These are phyloP conservation scores for Andrena bicolor DNA, from an alignment of 2,888 invertebrate genomes.

Conservation along the genomic window DNA sequence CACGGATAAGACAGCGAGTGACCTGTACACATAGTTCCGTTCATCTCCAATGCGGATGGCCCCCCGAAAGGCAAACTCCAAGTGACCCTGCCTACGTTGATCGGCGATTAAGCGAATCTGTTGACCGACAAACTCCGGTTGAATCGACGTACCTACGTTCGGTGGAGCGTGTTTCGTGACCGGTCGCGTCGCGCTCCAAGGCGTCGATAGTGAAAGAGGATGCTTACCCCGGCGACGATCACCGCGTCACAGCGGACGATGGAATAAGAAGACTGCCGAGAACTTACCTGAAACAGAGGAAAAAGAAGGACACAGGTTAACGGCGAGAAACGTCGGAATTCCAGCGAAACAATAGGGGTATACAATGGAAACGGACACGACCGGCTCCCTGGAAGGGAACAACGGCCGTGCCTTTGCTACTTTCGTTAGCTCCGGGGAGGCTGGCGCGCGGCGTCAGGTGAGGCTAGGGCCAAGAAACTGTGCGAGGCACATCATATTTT, in stretches of 20 bases:
- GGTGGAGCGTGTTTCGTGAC: background rate
- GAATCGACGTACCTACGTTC: background rate
- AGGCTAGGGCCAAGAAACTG: constrained; percentile 40
- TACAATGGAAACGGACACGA: constrained; percentile 24
- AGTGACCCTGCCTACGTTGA: too few relatives aligned
- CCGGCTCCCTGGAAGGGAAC: constrained; percentile 19
- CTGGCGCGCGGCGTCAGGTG: constrained; percentile 34
- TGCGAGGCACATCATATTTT: constrained; percentile 74
- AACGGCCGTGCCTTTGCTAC: constrained; percentile 20
- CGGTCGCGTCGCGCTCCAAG: constrained; percentile 18
- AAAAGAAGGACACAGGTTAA: constrained; percentile 45
- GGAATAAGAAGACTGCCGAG: background rate
- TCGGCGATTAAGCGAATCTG: background rate
- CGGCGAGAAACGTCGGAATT: constrained; percentile 36
- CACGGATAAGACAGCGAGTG: background rate
- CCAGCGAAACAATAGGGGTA: constrained; percentile 10
- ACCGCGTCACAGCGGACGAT: background rate
- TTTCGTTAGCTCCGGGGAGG: constrained; percentile 25
- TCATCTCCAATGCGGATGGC: background rate
- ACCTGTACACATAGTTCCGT: background rate
- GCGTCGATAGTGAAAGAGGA: constrained; percentile 12
- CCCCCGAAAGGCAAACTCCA: background rate
- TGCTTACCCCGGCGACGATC: constrained; percentile 14
- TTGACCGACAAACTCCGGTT: constrained; percentile 9
- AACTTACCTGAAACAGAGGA: constrained; percentile 80